Evolutionary conservation across 2,888 invertebrate genomes (phyloP), one percentile per base, ranked within the genome.

Genomic region (Plagodis dolabraria): DNA sequence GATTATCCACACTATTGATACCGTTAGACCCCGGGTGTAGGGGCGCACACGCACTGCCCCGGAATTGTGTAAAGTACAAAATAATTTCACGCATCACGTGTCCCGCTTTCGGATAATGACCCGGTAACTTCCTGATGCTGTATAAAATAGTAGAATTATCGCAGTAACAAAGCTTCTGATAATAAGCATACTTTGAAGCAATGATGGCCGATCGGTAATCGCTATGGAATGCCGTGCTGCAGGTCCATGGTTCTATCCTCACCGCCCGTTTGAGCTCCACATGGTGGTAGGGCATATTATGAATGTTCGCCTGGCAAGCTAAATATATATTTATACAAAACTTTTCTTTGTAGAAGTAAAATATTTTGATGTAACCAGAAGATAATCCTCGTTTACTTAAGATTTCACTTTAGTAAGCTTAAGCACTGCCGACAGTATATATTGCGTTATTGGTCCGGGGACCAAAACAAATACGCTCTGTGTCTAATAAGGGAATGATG

Each of bases 31-130:
- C 72, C 72, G 70, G 64, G 71, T 69, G 61, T 56, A 68, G 75
- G 77, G 74, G 80, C 87, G 87, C 88, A 80, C 82, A 90, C 83
- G 79, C 78, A 72, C 75, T 76, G 78, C 71, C 81, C 80, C 83
- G 72, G 79, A 82, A 83, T 86, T 88, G 89, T 88, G 90, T 89
- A 92, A 92, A 92, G 92, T 91, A 92, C 91, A 81, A 92, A 92
- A 92, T 92, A 91, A 92, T 92, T 92, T 92, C 92, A 92, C 92
- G 92, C 90, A 89, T 91, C 92, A 90, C 89, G 85, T 91, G 91
- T 79, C 81, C 74, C 80, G 84, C 77, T 82, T 76, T 79, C 83
- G 86, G 77, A 87, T 92, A 92, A 92, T 91, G 90, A 91, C 90
- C 89, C 86, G 82, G 78, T 82, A 80, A 80, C 77, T 77, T 78